Base-by-base conservation (phyloP, 2,797 vertebrate genomes). In the Chloroceryle inda region DNA sequence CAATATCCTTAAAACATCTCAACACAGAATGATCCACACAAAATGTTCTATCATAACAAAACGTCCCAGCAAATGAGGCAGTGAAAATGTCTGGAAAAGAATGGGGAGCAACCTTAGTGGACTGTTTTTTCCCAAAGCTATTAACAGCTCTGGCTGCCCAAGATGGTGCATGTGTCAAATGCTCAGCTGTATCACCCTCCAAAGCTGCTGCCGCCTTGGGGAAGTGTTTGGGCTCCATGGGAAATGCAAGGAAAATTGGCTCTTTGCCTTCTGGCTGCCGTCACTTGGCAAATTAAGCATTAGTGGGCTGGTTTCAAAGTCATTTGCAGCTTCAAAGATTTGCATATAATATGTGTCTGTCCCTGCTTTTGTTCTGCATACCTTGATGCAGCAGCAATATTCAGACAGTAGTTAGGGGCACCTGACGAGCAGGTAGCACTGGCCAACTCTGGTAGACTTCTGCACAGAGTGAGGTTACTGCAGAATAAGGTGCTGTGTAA, bases 1-100 rank as follows among this genome's bases (percentile, higher is more conserved):
- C 62, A 71, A 42, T 31, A 33, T 42, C 14, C 47, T 91, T 88
- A 74, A 85, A 95, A 74, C 74, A 66, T 33, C 64, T 89, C 67
- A 61, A 14, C 37, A 58, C 20, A 71, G 37, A 83, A 74, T 49
- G 23, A 80, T 22, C 33, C 52, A 78, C 64, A 31, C 10, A 10
- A 76, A 93, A 67, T 74, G 37, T 88, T 80, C 61, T 27, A 40
- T 61, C 31, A 33, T 24, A 59, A 45, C 33, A 71, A 85, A 59
- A 87, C 29, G 18, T 63, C 33, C 13, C 13, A 44, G 72, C 38
- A 95, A 89, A 85, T 42, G 64, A 80, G 33, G 61, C 61, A 66
- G 38, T 61, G 56, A 89, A 89, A 91, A 64, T 18, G 45, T 1
- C 61, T 91, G 61, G 29, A 85, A 76, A 69, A 37, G 27, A 89